Evolutionary conservation across 2,797 vertebrate species (phyloP).

Genomic region (Poecilia velifera): DNA sequence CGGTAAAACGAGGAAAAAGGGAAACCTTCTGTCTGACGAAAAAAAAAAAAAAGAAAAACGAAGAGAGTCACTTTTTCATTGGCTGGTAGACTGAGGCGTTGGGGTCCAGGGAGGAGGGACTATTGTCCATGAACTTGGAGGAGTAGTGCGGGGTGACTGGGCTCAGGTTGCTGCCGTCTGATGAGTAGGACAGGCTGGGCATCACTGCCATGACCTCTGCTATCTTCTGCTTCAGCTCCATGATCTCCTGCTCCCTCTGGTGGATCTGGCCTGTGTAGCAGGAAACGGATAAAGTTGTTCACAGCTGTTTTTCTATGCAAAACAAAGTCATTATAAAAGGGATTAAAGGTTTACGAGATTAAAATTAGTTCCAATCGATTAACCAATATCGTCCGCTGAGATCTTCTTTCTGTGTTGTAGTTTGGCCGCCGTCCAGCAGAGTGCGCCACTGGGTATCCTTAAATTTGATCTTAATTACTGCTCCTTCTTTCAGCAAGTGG

Average conservation of each 20-base stretch:
- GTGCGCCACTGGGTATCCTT: no score
- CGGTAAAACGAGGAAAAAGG: constrained; percentile 39
- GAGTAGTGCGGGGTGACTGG: constrained; percentile 95
- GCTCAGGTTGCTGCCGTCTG: constrained; percentile 90
- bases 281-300: constrained; percentile 10
- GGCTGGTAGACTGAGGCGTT: constrained; percentile 99
- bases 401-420: no score
- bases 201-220: constrained; percentile 99
- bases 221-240: constrained; percentile 98
- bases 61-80: constrained; percentile 88
- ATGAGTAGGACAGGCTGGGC: constrained; percentile 95
- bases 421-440: no score
- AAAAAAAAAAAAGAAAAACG: background rate
- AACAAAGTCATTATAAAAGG: no score
- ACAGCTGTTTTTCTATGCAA: background rate
- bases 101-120: constrained; percentile 96
- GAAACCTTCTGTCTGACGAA: constrained; percentile 52
- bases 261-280: constrained; percentile 89
- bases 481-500: no score
- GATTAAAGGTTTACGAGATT: no score
- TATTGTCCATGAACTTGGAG: constrained; percentile 99
- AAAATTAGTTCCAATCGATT: no score
- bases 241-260: constrained; percentile 98
- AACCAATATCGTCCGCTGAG: no score
- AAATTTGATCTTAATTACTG: no score